A percentile compares a stretch with the other conserved stretches of the same genome.
Evolutionary conservation across 2,888 invertebrate species (phyloP).

Genomic region (Atherix ibis): DNA sequence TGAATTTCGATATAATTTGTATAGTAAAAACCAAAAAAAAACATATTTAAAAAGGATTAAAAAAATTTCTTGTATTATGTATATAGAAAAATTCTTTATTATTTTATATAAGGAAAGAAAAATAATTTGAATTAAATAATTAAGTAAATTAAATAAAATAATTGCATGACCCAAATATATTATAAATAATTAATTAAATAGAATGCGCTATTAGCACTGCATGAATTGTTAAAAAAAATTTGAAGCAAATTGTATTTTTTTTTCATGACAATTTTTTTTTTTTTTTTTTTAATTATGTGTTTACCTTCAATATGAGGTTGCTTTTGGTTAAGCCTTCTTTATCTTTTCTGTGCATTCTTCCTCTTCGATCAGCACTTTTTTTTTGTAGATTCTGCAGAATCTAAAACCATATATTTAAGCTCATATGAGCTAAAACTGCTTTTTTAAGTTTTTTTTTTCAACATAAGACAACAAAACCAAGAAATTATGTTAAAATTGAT

Average conservation of each 20-base stretch:
- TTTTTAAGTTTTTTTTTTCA: constrained; percentile 14
- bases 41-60: too few relatives aligned
- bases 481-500: too few relatives aligned
- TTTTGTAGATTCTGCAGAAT: constrained; percentile 98
- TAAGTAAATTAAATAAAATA: not conserved
- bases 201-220: not conserved
- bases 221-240: not conserved
- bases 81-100: too few relatives aligned
- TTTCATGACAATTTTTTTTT: constrained; percentile 1
- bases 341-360: constrained; percentile 89
- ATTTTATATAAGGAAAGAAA: not conserved
- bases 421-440: constrained; percentile 28
- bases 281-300: constrained; percentile 13
- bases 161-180: not conserved
- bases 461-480: too few relatives aligned
- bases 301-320: constrained; percentile 98
- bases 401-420: constrained; percentile 55
- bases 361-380: constrained; percentile 95
- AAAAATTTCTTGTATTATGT: too few relatives aligned
- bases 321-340: constrained; percentile 92
- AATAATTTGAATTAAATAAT: not conserved
- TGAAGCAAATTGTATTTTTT: not conserved
- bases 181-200: not conserved
- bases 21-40: too few relatives aligned
- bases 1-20: too few relatives aligned